These are phyloP conservation scores for Telmatherina bonti DNA, from an alignment of 2,797 vertebrate species.

Conservation along the genomic window DNA sequence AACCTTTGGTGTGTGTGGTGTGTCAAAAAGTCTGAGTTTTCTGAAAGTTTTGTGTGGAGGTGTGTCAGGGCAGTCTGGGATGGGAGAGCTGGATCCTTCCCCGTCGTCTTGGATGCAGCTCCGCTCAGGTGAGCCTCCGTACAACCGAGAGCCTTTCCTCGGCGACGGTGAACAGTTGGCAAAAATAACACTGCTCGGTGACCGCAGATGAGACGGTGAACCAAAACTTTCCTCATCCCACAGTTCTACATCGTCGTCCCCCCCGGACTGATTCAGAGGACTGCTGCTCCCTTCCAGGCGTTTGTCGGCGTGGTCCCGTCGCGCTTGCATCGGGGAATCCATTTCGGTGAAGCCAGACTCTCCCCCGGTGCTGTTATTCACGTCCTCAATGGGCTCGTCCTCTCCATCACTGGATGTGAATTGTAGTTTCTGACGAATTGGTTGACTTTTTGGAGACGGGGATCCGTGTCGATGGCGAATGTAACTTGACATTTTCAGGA, in stretches of 20 bases:
- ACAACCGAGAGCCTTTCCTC: conserved; percentile 77
- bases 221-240: conserved; percentile 92
- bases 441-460: conserved; percentile 72
- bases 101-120: conserved; percentile 68
- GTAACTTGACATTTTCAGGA: conserved; percentile 70
- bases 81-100: conserved; percentile 84
- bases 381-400: conserved; percentile 89
- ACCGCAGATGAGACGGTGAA: conserved; percentile 86
- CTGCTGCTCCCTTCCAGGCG: conserved; percentile 73
- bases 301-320: conserved; percentile 62
- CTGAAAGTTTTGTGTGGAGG: conserved; percentile 97
- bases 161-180: conserved; percentile 86
- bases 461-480: conserved; percentile 63
- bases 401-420: conserved; percentile 89
- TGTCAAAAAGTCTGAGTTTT: conserved; percentile 95
- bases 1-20: conserved; percentile 97
- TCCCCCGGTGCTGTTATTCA: conserved; percentile 92
- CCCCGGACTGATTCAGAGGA: conserved; percentile 69
- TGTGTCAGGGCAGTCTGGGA: conserved; percentile 91
- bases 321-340: conserved; percentile 87
- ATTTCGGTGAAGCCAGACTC: conserved; percentile 96
- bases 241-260: conserved; percentile 82
- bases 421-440: conserved; percentile 88
- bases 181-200: conserved; percentile 76
- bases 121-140: conserved; percentile 74